Conservation (phyloP, 1,140 invertebrate genomes). For the Hylaeus anthracinus region DNA sequence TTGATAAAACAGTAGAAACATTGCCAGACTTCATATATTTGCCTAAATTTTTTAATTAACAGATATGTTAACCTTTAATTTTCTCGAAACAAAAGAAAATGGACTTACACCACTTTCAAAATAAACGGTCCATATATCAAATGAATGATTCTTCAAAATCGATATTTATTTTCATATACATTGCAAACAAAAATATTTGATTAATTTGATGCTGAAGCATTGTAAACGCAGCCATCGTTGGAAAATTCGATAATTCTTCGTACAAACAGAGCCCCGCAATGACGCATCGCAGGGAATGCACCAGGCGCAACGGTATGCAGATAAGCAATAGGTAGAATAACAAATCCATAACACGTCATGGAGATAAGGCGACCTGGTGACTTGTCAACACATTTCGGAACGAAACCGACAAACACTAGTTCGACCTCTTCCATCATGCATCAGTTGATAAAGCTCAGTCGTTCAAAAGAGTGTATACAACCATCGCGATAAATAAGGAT, state of each 20-base stretch:
- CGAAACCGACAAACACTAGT: conserved; percentile 1
- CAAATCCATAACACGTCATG: conserved; percentile 34
- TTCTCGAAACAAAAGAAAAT: too few relatives aligned
- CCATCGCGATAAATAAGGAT: not conserved
- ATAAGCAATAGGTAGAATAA: conserved; percentile 46
- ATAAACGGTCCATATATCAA: too few relatives aligned
- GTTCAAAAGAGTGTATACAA: not conserved
- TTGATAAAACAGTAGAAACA: too few relatives aligned
- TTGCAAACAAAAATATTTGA: too few relatives aligned
- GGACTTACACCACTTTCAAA: too few relatives aligned
- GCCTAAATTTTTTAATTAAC: too few relatives aligned
- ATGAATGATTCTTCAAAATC: too few relatives aligned
- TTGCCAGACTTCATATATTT: too few relatives aligned
- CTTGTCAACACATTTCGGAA: conserved; percentile 22
- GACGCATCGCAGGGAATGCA: conserved; percentile 33
- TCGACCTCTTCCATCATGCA: not conserved
- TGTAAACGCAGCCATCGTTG: not conserved
- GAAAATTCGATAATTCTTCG: conserved; percentile 33
- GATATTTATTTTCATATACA: too few relatives aligned
- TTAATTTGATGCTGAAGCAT: too few relatives aligned
- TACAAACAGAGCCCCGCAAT: not conserved
- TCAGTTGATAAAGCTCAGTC: not conserved
- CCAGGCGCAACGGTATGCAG: conserved; percentile 26
- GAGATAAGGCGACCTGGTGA: conserved; percentile 28
- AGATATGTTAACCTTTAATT: too few relatives aligned